Conservation (phyloP, 2,888 invertebrate species). For the Diadromus collaris region DNA sequence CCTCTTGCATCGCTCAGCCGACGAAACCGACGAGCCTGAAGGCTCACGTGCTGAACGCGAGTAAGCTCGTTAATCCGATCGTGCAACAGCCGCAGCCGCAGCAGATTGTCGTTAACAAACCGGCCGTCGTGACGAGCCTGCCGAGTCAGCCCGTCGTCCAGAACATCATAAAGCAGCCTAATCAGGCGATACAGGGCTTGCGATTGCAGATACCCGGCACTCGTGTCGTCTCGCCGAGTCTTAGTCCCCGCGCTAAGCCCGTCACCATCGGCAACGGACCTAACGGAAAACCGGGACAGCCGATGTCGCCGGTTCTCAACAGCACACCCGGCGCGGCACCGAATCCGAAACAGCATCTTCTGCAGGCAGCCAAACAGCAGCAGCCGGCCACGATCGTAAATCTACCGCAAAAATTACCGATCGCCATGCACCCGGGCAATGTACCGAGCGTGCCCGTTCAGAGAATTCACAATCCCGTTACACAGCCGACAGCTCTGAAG, state of each 20-base stretch:
- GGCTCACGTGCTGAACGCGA: slow-evolving; percentile 83
- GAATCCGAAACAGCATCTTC: slow-evolving; percentile 80
- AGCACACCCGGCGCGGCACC: slow-evolving; percentile 73
- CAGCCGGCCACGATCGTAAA: slow-evolving; percentile 75
- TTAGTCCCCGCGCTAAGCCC: slow-evolving; percentile 74
- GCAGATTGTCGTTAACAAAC: slow-evolving; percentile 72
- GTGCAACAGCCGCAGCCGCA: slow-evolving; percentile 53
- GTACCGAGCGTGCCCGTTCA: slow-evolving; percentile 68
- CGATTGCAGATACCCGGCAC: slow-evolving; percentile 74
- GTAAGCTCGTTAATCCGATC: slow-evolving; percentile 71
- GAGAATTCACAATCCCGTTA: slow-evolving; percentile 72
- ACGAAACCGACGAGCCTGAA: slow-evolving; percentile 83
- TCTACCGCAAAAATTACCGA: slow-evolving; percentile 74
- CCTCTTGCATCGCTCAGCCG: slow-evolving; percentile 62
- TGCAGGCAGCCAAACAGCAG: slow-evolving; percentile 80
- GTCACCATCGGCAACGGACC: slow-evolving; percentile 64
- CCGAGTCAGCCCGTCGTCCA: slow-evolving; percentile 72
- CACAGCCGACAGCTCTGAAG: slow-evolving; percentile 72
- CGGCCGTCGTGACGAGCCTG: slow-evolving; percentile 67
- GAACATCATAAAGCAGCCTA: slow-evolving; percentile 74
- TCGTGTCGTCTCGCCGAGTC: slow-evolving; percentile 73
- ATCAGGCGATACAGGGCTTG: slow-evolving; percentile 72
- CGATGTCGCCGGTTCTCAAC: slow-evolving; percentile 78
- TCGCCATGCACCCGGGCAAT: slow-evolving; percentile 71
- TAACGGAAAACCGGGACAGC: slow-evolving; percentile 74